phyloP scores from a whole-genome alignment of 2,113 vertebrate species.

The Agelaius tricolor region DNA sequence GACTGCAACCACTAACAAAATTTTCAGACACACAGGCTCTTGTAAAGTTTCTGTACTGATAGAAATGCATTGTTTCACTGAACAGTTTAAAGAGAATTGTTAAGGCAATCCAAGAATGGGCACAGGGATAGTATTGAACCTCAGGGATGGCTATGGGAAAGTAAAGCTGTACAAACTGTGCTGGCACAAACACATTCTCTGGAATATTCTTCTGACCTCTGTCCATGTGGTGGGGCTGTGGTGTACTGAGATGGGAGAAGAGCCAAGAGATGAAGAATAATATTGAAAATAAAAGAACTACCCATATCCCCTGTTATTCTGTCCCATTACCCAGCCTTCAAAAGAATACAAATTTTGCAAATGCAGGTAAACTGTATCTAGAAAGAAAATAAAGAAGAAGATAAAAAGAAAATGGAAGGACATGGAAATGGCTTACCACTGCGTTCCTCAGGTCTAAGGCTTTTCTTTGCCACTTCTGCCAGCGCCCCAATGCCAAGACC shows the following conservation, averaged over 20 bases:
- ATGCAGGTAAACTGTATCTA: neutral
- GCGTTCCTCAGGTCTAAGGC: constrained; percentile 80
- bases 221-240: neutral
- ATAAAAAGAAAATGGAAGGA: neutral
- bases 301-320: neutral
- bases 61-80: neutral
- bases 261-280: neutral
- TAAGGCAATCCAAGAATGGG: neutral
- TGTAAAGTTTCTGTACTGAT: neutral
- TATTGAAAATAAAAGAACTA: neutral
- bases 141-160: neutral
- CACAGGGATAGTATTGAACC: neutral
- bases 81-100: neutral
- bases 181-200: neutral
- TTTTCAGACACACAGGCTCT: neutral
- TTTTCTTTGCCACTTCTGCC: constrained; percentile 97
- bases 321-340: neutral
- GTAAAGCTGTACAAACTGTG: neutral
- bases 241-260: neutral
- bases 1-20: neutral
- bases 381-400: neutral
- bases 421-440: constrained; percentile 72
- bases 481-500: constrained; percentile 93
- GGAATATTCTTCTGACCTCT: neutral
- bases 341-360: neutral